These are phyloP conservation scores for Sphenodon punctatus DNA, from an alignment of 2,797 vertebrate genomes.

Conservation along the genomic window DNA sequence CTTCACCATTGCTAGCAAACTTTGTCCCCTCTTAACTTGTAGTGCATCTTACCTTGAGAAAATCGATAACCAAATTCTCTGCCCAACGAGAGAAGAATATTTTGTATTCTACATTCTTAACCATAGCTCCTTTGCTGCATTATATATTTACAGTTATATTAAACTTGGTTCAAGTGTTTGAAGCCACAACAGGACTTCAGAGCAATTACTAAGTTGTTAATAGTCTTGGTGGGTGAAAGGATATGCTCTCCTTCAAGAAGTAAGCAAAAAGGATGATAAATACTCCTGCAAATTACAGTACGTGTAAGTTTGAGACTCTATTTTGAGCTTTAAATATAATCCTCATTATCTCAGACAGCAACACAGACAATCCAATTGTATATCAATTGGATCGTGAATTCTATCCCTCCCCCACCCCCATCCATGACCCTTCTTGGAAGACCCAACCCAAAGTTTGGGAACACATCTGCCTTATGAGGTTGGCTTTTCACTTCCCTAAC, in stretches of 20 bases:
- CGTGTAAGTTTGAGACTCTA: too few species aligned
- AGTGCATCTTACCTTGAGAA: not conserved
- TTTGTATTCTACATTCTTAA: not conserved
- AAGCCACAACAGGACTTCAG: not conserved
- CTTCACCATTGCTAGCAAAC: not conserved
- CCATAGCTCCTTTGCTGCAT: not conserved
- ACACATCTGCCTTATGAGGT: too few species aligned
- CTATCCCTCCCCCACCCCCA: too few species aligned
- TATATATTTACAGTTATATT: not conserved
- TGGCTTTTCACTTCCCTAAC: too few species aligned
- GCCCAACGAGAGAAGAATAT: not conserved
- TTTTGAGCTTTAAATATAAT: too few species aligned
- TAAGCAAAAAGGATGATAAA: too few species aligned
- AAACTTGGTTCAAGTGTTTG: not conserved
- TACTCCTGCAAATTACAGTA: too few species aligned
- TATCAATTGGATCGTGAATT: too few species aligned
- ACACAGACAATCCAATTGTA: too few species aligned
- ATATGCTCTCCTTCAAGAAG: not conserved
- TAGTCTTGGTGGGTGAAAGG: not conserved
- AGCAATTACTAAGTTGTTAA: not conserved
- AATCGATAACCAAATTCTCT: not conserved
- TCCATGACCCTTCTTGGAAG: too few species aligned
- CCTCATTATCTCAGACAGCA: too few species aligned
- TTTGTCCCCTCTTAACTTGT: not conserved
- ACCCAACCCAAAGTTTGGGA: too few species aligned